Evolutionary conservation across 2,888 invertebrate species (phyloP).

Genomic region (Ochlodes sylvanus): DNA sequence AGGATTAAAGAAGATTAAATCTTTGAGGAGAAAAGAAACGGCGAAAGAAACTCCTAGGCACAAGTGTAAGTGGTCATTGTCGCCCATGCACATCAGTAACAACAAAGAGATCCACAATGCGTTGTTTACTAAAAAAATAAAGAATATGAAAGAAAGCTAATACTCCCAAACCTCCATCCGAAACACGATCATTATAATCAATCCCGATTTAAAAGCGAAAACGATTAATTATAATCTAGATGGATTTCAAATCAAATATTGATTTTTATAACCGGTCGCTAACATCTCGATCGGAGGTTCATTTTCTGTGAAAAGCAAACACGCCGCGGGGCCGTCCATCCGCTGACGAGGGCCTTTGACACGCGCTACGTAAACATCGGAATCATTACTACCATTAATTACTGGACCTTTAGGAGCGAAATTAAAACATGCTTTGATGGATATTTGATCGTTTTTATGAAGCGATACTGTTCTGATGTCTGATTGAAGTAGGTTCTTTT

Average conservation of each 20-base stretch:
- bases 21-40: too few relatives aligned
- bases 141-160: too few relatives aligned
- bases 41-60: too few relatives aligned
- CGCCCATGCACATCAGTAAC: too few relatives aligned
- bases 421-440: slow-evolving; percentile 20
- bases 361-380: slow-evolving; percentile 23
- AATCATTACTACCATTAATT: slow-evolving; percentile 32
- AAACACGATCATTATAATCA: neutral
- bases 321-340: slow-evolving; percentile 25
- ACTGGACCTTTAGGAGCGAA: slow-evolving; percentile 12
- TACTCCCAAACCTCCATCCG: too few relatives aligned
- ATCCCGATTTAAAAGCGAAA: neutral
- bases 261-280: slow-evolving; percentile 4
- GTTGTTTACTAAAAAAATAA: too few relatives aligned
- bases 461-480: neutral
- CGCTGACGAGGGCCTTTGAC: slow-evolving; percentile 22
- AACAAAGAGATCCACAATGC: too few relatives aligned
- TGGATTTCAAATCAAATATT: neutral
- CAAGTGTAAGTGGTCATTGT: too few relatives aligned
- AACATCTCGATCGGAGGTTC: neutral
- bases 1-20: too few relatives aligned
- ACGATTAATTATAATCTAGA: neutral
- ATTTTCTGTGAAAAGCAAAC: slow-evolving; percentile 12
- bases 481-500: neutral
- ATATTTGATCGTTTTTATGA: slow-evolving; percentile 13